Evolutionary conservation across 2,888 invertebrate genomes (phyloP).

Genomic region (Acholoe squamosa): DNA sequence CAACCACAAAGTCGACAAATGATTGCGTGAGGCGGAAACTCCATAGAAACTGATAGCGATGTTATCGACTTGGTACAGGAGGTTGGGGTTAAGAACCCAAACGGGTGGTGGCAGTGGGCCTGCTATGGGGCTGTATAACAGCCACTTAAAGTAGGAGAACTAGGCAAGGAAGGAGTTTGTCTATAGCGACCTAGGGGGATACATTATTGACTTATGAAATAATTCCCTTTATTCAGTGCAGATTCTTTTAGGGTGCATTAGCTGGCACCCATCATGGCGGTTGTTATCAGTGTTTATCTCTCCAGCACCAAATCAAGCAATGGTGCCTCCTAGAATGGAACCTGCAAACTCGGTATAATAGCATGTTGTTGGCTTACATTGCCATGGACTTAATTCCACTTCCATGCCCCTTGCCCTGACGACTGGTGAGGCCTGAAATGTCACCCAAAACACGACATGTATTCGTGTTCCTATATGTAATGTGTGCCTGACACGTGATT

Average conservation of each 20-base stretch:
- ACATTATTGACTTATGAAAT: too few species aligned
- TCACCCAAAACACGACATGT: not conserved
- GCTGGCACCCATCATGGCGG: too few species aligned
- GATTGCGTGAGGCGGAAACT: not conserved
- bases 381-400: not conserved
- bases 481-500: too few species aligned
- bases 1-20: constrained; percentile 1
- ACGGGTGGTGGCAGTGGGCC: not conserved
- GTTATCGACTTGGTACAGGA: constrained; percentile 43
- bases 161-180: not conserved
- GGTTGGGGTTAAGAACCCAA: constrained; percentile 25
- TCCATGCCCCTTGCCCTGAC: not conserved
- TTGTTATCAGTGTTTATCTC: too few species aligned
- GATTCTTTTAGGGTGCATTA: too few species aligned
- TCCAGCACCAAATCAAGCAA: too few species aligned
- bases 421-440: not conserved
- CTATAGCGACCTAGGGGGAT: too few species aligned
- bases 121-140: not conserved
- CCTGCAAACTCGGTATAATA: not conserved
- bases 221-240: too few species aligned
- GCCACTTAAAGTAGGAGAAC: constrained; percentile 9
- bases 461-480: not conserved
- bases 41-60: constrained; percentile 5
- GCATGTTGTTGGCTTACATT: not conserved
- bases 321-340: not conserved